Base-by-base conservation (phyloP, 2,888 invertebrate species). In the Ptilodon capucinus region DNA sequence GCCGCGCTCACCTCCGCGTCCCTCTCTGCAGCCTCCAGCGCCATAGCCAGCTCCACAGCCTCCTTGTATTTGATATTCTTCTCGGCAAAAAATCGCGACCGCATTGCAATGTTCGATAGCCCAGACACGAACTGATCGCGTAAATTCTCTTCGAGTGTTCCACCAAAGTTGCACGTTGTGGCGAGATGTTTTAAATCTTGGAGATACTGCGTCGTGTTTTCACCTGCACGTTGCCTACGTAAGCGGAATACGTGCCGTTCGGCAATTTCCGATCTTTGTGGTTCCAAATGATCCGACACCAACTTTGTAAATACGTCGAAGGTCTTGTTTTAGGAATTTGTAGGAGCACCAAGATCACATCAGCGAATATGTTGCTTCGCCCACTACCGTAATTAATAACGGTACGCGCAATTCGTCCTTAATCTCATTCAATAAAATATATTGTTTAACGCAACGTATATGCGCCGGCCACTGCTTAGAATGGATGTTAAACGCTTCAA, bases 111-210 rank as follows among this genome's bases (percentile, higher is more conserved):
- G 17, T 18, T 46, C 1, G 35, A 16, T 4, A 46, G 14, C 0
- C 45, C 45, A 0, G 45, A 46, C 0, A 46, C 45, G 9, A 46
- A 46, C n/a, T 46, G 45, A 18, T 46, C 45, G 2, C 45, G 21
- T 6, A 35, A 6, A 9, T 46, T 35, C 9, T 46, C 40, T 13
- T 46, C 40, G 4, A 46, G 35, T 2, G 16, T 9, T 19, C 11
- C 19, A 2, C 35, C 34, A n/a, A 42, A 42, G 17, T 42, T 42
- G 11, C 42, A 42, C 4, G 35, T 35, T 2, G 35, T 25, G 3
- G 42, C 42, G 4, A 42, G 21, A 7, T 21, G 21, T 21, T 21
- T 21, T 21, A 21, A 21, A 21, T 21, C 7, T 7, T 21, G 21
- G 21, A 21, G 21, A 21, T 21, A 21, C 7, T 21, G 5, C 21